Evolutionary conservation across 2,888 invertebrate genomes (phyloP), one percentile per base, ranked within the genome.

Genomic region (Ectobius pallidus): DNA sequence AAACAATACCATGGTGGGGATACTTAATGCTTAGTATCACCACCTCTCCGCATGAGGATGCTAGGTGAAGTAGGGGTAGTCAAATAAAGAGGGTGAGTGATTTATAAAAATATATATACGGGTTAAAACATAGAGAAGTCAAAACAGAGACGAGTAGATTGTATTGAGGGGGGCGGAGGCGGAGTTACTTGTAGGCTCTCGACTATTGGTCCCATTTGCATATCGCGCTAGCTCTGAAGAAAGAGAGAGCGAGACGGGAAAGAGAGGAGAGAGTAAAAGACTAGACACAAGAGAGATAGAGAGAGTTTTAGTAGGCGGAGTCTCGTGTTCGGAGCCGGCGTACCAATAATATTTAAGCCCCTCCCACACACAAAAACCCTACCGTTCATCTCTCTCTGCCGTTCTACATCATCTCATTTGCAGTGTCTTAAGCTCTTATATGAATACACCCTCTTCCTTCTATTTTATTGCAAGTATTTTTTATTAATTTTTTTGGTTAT

Each of bases 341-440:
- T 75, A 75, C 75, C 75, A 75, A 75, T 75, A 75, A 75, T 75
- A 75, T 72, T 73, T 72, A 73, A 72, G 75, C 75, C 42, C 73
- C 75, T 65, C 75, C 75, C 75, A 34, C 73, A 49, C 30, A 63
- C 70, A 69, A 34, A 68, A 55, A 69, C 65, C 65, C 27, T 65
- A 44, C 46, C 25, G 27, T 46, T 25, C 65, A 20, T 63, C 39
- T 65, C 65, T n/a, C n/a, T 65, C 65, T 65, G 34, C 6, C 42
- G 34, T 30, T 34, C n/a, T 20, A 25, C 25, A 14, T 22, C 46
- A 65, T 46, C 65, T 65, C 65, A 22, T 61, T 42, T 63, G 34
- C 39, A 22, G 46, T 46, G 65, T 65, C 65, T 65, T 65, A 58
- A 30, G 6, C 32, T 58, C 32, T n/a, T n/a, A n/a, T n/a, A 32